Percentiles rank a stretch among this genome's conserved stretches.
phyloP scores from a whole-genome alignment of 1,140 invertebrate species.

The Cydia splendana region DNA sequence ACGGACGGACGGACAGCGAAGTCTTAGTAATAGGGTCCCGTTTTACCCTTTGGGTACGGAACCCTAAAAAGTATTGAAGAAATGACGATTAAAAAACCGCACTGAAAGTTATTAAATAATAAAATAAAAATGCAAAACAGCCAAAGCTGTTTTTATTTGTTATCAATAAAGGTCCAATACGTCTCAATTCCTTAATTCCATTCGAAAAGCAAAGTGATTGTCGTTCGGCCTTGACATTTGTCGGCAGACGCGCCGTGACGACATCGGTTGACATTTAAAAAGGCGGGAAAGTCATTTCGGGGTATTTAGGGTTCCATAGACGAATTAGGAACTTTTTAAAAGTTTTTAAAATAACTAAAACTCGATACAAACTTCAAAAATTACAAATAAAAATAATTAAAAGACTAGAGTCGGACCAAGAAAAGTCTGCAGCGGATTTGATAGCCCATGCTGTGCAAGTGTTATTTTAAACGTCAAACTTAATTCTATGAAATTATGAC shows the following conservation, averaged over 20 bases:
- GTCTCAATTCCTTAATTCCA: neutral
- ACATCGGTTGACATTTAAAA: constrained; percentile 13
- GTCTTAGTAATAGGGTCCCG: no score
- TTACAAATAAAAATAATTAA: no score
- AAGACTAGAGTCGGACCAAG: no score
- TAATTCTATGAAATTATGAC: no score
- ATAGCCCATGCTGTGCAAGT: no score
- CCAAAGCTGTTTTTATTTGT: neutral
- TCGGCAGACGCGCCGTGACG: constrained; percentile 11
- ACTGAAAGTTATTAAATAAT: neutral
- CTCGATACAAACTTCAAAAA: no score
- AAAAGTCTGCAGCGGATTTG: no score
- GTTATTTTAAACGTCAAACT: no score
- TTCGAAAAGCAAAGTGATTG: constrained; percentile 2
- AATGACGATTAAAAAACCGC: neutral
- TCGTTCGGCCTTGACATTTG: constrained; percentile 10
- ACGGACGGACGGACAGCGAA: no score
- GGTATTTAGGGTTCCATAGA: constrained; percentile 17
- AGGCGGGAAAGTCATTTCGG: constrained; percentile 6
- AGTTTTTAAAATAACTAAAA: neutral
- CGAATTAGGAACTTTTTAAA: neutral
- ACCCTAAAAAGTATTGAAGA: neutral
- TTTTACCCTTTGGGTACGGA: no score
- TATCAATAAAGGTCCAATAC: neutral
- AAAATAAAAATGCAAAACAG: no score